Evolutionary conservation across 2,888 invertebrate species (phyloP), one percentile per base, ranked within the genome.

Genomic region (Abrostola tripartita): DNA sequence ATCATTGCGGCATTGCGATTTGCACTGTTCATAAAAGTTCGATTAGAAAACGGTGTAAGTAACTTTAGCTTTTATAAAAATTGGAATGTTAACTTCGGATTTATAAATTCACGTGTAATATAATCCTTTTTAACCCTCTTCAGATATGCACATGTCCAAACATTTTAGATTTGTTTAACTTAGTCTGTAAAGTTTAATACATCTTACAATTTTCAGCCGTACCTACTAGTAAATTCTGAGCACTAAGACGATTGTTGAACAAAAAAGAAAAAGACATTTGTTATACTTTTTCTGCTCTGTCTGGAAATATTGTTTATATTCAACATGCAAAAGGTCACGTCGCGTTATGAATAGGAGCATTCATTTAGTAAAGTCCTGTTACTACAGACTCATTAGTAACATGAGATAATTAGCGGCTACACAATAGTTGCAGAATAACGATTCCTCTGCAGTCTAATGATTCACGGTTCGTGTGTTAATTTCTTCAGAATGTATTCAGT

Each of bases 1-100:
- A 67, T 93, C 91, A 2, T 85, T 71, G 12, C 96, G 88, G 79
- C 96, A 96, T 78, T 92, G 87, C 57, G 95, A 93, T 61, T 96
- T 94, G 78, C 96, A 96, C 96, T 96, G 91, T 40, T 12, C 42
- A 59, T 60, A 65, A n/a, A 57, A 12, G 8, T 8, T 24, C 8
- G 5, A 41, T 36, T 14, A n/a, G n/a, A n/a, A 41, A 6, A 24
- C 24, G 24, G 24, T n/a, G n/a, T n/a, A n/a, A 24, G 24, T 4
- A 24, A 24, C 24, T 4, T 24, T 24, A 24, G 24, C 24, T 4
- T 2, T 24, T 24, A 24, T 24, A 24, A 24, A n/a, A n/a, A n/a
- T n/a, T n/a, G n/a, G n/a, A n/a, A n/a, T n/a, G n/a, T n/a, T n/a
- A n/a, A n/a, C n/a, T n/a, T n/a, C n/a, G n/a, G n/a, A n/a, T 2